Evolutionary conservation across 1,140 invertebrate genomes (phyloP).

Genomic region (Patella vulgata): DNA sequence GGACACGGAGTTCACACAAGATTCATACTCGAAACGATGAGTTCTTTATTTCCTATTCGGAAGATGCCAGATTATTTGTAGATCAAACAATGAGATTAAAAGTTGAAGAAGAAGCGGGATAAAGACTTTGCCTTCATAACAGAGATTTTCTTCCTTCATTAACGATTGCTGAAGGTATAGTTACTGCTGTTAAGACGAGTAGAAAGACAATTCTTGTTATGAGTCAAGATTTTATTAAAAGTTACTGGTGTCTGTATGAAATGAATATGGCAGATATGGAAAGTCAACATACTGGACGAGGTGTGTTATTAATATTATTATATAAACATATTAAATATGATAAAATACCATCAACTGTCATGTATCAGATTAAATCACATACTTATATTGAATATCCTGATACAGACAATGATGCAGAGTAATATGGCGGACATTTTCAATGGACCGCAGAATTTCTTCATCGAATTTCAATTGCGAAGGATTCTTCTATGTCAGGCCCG

Average conservation of each 20-base stretch:
- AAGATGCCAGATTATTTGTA: conserved; percentile 33
- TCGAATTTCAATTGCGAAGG: too few species aligned
- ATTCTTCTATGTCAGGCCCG: too few species aligned
- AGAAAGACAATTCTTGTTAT: conserved; percentile 73
- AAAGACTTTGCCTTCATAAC: conserved; percentile 44
- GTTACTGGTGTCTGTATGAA: conserved; percentile 77
- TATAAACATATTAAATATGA: conserved; percentile 33
- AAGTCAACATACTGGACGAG: conserved; percentile 32
- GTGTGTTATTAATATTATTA: conserved; percentile 40
- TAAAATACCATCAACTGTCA: too few species aligned
- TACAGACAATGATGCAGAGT: too few species aligned
- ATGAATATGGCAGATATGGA: conserved; percentile 67
- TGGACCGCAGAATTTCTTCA: too few species aligned
- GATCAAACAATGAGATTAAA: conserved; percentile 13
- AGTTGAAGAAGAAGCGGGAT: conserved; percentile 21
- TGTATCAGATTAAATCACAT: too few species aligned
- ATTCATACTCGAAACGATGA: conserved; percentile 19
- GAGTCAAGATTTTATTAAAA: conserved; percentile 73
- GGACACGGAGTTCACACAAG: conserved; percentile 30
- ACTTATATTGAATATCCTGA: too few species aligned
- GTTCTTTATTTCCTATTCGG: conserved; percentile 40
- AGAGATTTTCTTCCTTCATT: conserved; percentile 47
- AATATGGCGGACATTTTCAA: too few species aligned
- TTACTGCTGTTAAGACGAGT: conserved; percentile 72
- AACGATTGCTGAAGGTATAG: conserved; percentile 72